phyloP scores from a whole-genome alignment of 2,888 invertebrate species.

The Dorcus parallelipipedus region DNA sequence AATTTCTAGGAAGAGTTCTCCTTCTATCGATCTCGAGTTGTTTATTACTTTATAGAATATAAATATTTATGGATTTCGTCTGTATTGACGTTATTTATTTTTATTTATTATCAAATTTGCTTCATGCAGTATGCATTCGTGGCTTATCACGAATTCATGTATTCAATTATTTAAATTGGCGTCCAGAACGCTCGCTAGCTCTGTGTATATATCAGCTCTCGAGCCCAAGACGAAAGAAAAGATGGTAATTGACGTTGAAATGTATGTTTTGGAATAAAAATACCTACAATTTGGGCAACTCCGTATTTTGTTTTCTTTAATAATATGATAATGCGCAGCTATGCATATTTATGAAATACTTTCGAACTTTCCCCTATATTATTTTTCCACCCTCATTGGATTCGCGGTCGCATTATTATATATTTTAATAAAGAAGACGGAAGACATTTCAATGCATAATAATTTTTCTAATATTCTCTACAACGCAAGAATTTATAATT shows the following conservation, averaged over 20 bases:
- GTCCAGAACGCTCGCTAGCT: slow-evolving; percentile 37
- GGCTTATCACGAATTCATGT: slow-evolving; percentile 51
- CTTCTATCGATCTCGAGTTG: slow-evolving; percentile 25
- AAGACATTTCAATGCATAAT: slow-evolving; percentile 15
- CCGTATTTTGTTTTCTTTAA: slow-evolving; percentile 31
- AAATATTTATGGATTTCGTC: slow-evolving; percentile 46
- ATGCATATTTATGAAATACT: slow-evolving; percentile 26
- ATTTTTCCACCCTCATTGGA: slow-evolving; percentile 14
- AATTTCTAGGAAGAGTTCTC: slow-evolving; percentile 16
- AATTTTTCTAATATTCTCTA: slow-evolving; percentile 7
- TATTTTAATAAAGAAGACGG: slow-evolving; percentile 10
- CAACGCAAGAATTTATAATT: background rate
- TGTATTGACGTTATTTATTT: slow-evolving; percentile 48
- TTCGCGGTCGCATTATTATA: slow-evolving; percentile 7
- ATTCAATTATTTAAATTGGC: slow-evolving; percentile 52
- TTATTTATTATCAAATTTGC: slow-evolving; percentile 52
- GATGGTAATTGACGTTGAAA: slow-evolving; percentile 40
- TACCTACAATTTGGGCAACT: slow-evolving; percentile 29
- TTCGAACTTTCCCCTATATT: slow-evolving; percentile 7
- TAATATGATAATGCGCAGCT: slow-evolving; percentile 30
- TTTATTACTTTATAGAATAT: slow-evolving; percentile 44
- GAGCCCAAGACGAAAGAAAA: slow-evolving; percentile 36
- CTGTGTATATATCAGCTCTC: slow-evolving; percentile 25
- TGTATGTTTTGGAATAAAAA: slow-evolving; percentile 26
- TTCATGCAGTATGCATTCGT: slow-evolving; percentile 49